A percentile compares a stretch with the other conserved stretches of the same genome.
Conservation (phyloP, 2,113 vertebrate species). For the Ophthalmolycus amberensis region DNA sequence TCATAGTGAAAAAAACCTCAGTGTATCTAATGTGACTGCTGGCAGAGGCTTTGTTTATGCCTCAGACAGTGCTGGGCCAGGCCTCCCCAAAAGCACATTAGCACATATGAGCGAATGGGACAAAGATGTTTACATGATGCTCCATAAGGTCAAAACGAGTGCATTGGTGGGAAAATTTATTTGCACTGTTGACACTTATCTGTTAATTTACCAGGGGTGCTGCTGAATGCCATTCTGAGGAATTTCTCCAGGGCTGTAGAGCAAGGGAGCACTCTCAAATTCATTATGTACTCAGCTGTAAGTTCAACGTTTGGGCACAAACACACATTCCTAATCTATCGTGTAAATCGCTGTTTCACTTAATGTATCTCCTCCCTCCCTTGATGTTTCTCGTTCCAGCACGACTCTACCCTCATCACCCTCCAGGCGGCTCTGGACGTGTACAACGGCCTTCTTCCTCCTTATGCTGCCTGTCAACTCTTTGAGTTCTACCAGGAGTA, state of each 20-base stretch:
- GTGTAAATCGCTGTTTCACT: conserved; percentile 3
- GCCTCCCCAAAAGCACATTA: conserved; percentile 43
- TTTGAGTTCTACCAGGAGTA: conserved; percentile 89
- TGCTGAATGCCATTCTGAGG: conserved; percentile 86
- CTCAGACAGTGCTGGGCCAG: conserved; percentile 5
- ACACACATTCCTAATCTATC: conserved; percentile 21
- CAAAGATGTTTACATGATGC: conserved; percentile 38
- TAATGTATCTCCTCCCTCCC: conserved; percentile 23
- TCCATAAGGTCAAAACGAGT: conserved; percentile 53
- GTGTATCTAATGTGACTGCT: conserved; percentile 34
- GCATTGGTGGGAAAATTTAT: conserved; percentile 40
- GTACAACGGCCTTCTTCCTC: conserved; percentile 86
- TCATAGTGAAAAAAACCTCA: neutral
- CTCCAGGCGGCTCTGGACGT: conserved; percentile 89
- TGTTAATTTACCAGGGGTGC: conserved; percentile 84
- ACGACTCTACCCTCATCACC: conserved; percentile 88
- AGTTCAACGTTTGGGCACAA: conserved; percentile 69
- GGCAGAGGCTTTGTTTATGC: conserved; percentile 53
- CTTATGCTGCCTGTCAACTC: conserved; percentile 89
- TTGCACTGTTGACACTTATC: conserved; percentile 48
- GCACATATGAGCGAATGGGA: conserved; percentile 56
- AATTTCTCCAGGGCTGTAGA: conserved; percentile 83
- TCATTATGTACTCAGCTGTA: conserved; percentile 91
- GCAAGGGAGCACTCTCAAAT: conserved; percentile 78
- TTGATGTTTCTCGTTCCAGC: conserved; percentile 68